These are phyloP conservation scores for Mandrillus leucophaeus DNA, from an alignment of 2,113 vertebrate genomes.

Conservation along the genomic window DNA sequence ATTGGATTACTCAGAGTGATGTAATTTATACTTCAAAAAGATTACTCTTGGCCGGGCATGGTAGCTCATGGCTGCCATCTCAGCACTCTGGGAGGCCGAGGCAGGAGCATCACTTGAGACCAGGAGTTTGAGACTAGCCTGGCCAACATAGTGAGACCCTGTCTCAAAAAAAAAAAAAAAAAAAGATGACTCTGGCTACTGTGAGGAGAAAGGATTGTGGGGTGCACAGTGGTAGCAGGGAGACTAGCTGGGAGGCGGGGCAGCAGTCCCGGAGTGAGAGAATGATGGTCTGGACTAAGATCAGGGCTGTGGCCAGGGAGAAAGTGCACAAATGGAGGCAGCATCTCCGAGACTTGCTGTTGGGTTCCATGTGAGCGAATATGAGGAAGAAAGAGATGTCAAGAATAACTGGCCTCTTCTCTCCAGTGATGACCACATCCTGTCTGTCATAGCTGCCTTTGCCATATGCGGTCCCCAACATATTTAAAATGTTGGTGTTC, in stretches of 20 bases:
- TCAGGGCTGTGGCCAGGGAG: not conserved
- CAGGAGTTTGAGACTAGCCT: not conserved
- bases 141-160: not conserved
- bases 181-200: not conserved
- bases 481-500: no score
- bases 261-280: not conserved
- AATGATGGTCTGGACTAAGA: not conserved
- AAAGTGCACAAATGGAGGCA: not conserved
- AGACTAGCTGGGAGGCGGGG: not conserved
- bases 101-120: not conserved
- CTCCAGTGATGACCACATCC: no score
- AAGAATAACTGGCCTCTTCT: not conserved
- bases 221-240: not conserved
- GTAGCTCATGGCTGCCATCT: not conserved
- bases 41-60: not conserved
- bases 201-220: not conserved
- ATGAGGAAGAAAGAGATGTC: not conserved
- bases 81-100: not conserved
- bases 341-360: not conserved
- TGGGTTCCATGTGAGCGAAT: not conserved
- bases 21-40: not conserved
- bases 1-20: not conserved
- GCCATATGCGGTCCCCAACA: no score
- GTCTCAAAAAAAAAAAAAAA: not conserved
- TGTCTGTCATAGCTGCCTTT: no score